Base-by-base conservation (phyloP, 2,113 vertebrate genomes). In the Redunca redunca region DNA sequence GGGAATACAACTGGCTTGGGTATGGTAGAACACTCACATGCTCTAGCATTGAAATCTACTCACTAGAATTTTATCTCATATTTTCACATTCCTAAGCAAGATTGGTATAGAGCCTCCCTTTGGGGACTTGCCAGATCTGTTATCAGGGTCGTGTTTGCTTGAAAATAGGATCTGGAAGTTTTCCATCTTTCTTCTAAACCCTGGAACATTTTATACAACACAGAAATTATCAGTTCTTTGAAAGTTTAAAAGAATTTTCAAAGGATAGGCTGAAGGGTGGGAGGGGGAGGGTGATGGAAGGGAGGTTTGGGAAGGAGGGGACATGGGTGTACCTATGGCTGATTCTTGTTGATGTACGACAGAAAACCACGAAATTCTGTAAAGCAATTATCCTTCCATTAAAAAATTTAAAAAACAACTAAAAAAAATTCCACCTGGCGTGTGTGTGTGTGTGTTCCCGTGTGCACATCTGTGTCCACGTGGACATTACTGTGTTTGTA, bases 111-210 rank as follows among this genome's bases (percentile, higher is more conserved):
- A 86, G 57, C 53, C 62, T 96, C 26, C 93, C 82, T 89, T 43
- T 78, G 74, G 97, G 90, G 64, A 88, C 90, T 53, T 80, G 95
- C 94, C 92, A 88, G 81, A 62, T 80, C 86, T 96, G 67, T 90
- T 96, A 90, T 88, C 88, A 92, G 74, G 94, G 92, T 95, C 92
- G 94, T 85, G 58, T 96, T 94, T 96, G 74, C 97, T 94, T 92
- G 52, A 97, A 81, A 94, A 81, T 92, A 94, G 40, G 16, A 95
- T 80, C 83, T 98, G 96, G 90, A 97, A 71, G 46, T 85, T 88
- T 96, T 95, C 90, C 84, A 90, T 60, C 83, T 55, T 96, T 89
- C 82, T 87, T 78, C 60, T 84, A 96, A 96, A 96, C 78, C 74
- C 50, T 78, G 40, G 86, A 97, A 97, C 50, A 92, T 85, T 67